A percentile compares a stretch with the other conserved stretches of the same genome.
Conservation (phyloP, 2,113 vertebrate genomes). For the Ailuropoda melanoleuca region DNA sequence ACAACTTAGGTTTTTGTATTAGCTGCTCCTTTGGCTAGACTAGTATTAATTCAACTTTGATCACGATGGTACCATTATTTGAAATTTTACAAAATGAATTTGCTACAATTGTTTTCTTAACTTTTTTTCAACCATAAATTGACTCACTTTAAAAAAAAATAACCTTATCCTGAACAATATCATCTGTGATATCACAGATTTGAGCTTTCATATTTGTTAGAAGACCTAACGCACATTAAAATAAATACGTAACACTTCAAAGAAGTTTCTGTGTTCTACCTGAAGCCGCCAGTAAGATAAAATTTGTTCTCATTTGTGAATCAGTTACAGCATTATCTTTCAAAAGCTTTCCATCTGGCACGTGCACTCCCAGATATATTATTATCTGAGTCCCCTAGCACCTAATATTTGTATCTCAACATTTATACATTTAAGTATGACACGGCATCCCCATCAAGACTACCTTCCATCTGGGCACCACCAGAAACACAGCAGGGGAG, state of each 20-base stretch:
- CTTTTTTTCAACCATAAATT: not conserved
- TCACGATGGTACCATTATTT: not conserved
- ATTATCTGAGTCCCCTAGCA: not conserved
- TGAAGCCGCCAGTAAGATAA: not conserved
- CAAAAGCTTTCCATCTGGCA: not conserved
- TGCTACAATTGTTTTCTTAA: not conserved
- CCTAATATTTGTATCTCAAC: not conserved
- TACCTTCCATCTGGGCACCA: not conserved
- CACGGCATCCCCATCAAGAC: not conserved
- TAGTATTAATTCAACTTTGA: not conserved
- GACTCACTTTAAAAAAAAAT: not conserved
- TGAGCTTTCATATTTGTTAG: not conserved
- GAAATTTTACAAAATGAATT: constrained; percentile 1
- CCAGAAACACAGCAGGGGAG: not conserved
- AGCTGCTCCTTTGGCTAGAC: not conserved
- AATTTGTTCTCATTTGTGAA: not conserved
- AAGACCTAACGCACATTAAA: not conserved
- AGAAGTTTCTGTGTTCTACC: not conserved
- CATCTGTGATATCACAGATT: not conserved
- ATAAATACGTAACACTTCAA: constrained; percentile 12
- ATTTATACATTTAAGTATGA: not conserved
- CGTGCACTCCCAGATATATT: not conserved
- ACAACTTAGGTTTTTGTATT: not conserved
- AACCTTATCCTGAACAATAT: not conserved
- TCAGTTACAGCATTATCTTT: not conserved